These are phyloP conservation scores for Pelobates cultripes DNA, from an alignment of 2,797 vertebrate genomes.

Conservation along the genomic window DNA sequence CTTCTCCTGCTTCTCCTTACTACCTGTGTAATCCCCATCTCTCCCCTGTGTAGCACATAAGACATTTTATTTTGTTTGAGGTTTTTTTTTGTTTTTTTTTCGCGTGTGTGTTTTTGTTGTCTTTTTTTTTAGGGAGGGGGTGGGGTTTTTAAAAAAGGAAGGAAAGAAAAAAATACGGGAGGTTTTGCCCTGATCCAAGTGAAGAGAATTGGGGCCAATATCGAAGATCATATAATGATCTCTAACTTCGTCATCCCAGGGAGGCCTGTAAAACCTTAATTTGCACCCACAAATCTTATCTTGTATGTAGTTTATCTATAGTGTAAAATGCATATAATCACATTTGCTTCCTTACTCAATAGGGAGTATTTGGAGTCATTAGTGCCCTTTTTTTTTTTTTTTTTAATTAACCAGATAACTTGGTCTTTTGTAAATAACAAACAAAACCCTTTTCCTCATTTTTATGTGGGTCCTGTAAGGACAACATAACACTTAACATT, in stretches of 20 bases:
- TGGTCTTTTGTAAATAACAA: too few species aligned
- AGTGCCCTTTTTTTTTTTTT: neutral
- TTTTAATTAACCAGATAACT: neutral
- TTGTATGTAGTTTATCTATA: too few species aligned
- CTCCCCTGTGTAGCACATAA: slow-evolving; percentile 78
- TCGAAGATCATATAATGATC: slow-evolving; percentile 13
- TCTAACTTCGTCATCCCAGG: slow-evolving; percentile 2
- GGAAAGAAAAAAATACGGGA: neutral
- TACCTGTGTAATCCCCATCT: slow-evolving; percentile 78
- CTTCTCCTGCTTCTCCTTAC: slow-evolving; percentile 80
- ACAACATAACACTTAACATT: too few species aligned
- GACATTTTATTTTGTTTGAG: neutral
- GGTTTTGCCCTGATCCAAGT: slow-evolving; percentile 20
- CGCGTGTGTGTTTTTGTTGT: too few species aligned
- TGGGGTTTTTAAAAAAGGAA: neutral
- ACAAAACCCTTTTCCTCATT: too few species aligned
- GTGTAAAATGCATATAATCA: too few species aligned
- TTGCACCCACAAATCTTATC: neutral
- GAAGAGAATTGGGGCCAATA: slow-evolving; percentile 31
- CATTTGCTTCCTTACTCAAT: too few species aligned
- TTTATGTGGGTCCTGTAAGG: too few species aligned
- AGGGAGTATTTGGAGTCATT: too few species aligned
- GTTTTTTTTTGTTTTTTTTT: neutral
- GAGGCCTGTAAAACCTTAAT: slow-evolving; percentile 8
- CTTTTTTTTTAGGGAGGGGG: slow-evolving; percentile 38